phyloP scores from a whole-genome alignment of 2,797 vertebrate genomes.

The Gymnoscopelus microlampas region DNA sequence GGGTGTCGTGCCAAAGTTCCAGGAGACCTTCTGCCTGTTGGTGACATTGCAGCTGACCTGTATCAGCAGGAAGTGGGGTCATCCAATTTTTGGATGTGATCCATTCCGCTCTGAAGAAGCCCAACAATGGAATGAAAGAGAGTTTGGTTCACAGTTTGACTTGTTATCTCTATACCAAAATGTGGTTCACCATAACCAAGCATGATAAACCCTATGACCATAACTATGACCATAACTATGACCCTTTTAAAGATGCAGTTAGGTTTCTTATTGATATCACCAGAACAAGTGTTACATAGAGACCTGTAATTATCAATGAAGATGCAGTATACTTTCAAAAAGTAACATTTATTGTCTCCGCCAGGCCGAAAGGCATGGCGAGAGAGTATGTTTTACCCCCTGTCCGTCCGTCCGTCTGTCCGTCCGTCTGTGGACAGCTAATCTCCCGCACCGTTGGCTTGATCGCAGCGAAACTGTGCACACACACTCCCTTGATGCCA shows the following conservation, averaged over 20 bases:
- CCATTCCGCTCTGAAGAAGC: slow-evolving; percentile 27
- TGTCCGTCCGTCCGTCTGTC: too few species aligned
- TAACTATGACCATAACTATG: background rate
- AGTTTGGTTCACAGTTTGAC: slow-evolving; percentile 16
- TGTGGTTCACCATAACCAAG: slow-evolving; percentile 20
- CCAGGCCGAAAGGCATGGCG: too few species aligned
- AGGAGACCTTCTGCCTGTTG: slow-evolving; percentile 28
- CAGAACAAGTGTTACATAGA: slow-evolving; percentile 12
- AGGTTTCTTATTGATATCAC: slow-evolving; percentile 50
- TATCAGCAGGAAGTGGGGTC: slow-evolving; percentile 37
- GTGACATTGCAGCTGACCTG: slow-evolving; percentile 29
- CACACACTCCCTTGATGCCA: too few species aligned
- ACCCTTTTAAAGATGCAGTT: slow-evolving; percentile 14
- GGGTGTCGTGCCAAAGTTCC: slow-evolving; percentile 24
- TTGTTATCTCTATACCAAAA: slow-evolving; percentile 11
- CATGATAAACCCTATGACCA: too few species aligned
- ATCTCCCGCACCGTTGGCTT: too few species aligned
- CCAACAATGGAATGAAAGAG: slow-evolving; percentile 15
- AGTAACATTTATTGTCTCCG: slow-evolving; percentile 9
- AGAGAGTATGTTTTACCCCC: too few species aligned
- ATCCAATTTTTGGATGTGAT: slow-evolving; percentile 27
- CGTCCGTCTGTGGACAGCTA: too few species aligned
- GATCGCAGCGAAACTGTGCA: too few species aligned
- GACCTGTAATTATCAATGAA: slow-evolving; percentile 52
- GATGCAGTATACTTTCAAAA: slow-evolving; percentile 21